Base-by-base conservation (phyloP, 2,113 vertebrate genomes). In the Coturnix japonica region DNA sequence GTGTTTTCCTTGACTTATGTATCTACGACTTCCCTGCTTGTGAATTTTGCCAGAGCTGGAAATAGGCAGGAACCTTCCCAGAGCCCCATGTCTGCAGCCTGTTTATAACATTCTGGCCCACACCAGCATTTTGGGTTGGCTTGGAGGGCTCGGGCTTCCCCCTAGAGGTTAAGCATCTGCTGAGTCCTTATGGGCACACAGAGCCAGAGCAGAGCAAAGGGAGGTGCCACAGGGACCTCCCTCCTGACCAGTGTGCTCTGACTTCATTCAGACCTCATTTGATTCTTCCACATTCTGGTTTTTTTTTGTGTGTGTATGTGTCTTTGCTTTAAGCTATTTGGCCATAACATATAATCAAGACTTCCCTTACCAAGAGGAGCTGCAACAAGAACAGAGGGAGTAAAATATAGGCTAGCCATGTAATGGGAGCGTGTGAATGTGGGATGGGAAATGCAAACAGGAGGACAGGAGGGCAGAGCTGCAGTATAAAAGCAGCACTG, bases 1-100 rank as follows among this genome's bases (percentile, higher is more conserved):
- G 92, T 81, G 74, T 96, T 95, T 98, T 98, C 97, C 97, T 97
- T 96, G 70, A 83, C 94, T 97, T 97, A 87, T 94, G 97, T 98
- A 97, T 98, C 96, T 97, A 95, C 26, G 8, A 89, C 97, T 98
- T 98, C 97, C 97, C 95, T 2, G 7, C 92, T 84, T 33, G 20
- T 94, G 93, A 91, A 90, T 96, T 95, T 92, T 93, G 95, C 95
- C 96, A 89, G 61, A 92, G 91, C 82, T 96, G 96, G 94, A 91
- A 94, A 94, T 51, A 88, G 76, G 83, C 94, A 92, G 76, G 81
- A 85, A 61, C 86, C 94, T 97, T 97, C 96, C 93, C 95, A 92
- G 91, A 69, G 81, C 80, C 79, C 83, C 54, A 56, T 51, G 33
- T 84, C 51, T 90, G 67, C 65, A 65, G 51, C 33, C 28, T 1